A percentile compares a stretch with the other conserved stretches of the same genome.
Evolutionary conservation across 2,797 vertebrate genomes (phyloP).

Genomic region (Crocidura indochinensis): DNA sequence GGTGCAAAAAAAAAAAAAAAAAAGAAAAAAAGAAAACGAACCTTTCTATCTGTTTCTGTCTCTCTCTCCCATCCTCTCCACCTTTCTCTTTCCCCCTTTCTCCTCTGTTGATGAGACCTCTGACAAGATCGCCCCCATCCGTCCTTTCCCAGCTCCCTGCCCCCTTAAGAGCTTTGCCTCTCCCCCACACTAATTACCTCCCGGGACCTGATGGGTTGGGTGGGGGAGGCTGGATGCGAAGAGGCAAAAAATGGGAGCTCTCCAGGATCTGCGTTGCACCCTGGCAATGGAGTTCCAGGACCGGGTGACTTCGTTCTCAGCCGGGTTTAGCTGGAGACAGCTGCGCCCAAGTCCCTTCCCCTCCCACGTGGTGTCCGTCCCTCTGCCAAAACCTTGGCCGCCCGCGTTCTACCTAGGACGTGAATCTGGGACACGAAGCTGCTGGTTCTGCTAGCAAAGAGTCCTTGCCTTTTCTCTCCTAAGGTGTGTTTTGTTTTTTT

Average conservation of each 20-base stretch:
- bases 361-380: constrained; percentile 63
- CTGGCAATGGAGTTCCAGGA: neutral
- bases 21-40: neutral
- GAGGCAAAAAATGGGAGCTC: constrained; percentile 51
- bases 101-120: constrained; percentile 60
- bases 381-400: constrained; percentile 64
- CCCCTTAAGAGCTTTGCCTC: constrained; percentile 73
- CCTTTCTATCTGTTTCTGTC: neutral
- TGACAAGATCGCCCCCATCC: constrained; percentile 76
- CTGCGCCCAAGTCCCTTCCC: constrained; percentile 2
- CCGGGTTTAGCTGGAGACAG: constrained; percentile 16
- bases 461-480: constrained; percentile 16
- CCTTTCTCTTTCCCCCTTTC: neutral
- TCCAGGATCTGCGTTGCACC: neutral
- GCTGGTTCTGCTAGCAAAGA: constrained; percentile 59
- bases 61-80: no score
- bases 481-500: neutral
- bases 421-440: constrained; percentile 71
- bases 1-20: no score
- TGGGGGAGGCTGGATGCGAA: constrained; percentile 64
- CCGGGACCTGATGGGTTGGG: constrained; percentile 67
- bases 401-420: constrained; percentile 69
- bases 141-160: constrained; percentile 73
- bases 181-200: constrained; percentile 83
- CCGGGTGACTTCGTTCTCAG: constrained; percentile 6